Base-by-base conservation (phyloP, 2,113 vertebrate species). In the Peromyscus leucopus region DNA sequence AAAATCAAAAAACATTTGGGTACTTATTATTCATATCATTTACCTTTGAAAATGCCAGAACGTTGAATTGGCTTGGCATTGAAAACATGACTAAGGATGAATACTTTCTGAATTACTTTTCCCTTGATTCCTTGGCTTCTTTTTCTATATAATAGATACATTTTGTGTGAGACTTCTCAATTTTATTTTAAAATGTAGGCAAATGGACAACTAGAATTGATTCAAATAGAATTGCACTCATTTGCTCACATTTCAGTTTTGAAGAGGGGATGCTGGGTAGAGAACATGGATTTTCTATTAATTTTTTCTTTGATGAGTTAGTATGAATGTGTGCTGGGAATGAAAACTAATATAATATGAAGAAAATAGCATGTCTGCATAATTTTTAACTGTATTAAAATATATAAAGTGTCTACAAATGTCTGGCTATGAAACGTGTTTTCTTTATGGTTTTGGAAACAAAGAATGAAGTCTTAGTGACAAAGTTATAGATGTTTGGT, bases 261-360 rank as follows among this genome's bases (percentile, higher is more conserved):
- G 39, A 96, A 93, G 75, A 97, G 51, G 42, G 46, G 79, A 83
- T 90, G n/a, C 28, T 94, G 24, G 79, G 55, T 93, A 28, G 94
- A 97, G 28, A 84, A 96, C 95, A 33, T 75, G 24, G 57, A 90
- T 92, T 95, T 97, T 48, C 69, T 78, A 75, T 96, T 74, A 89
- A 67, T 92, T 79, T 33, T 79, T 33, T 79, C n/a, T 96, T 79
- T 91, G 83, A 93, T 90, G 94, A 90, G 16, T 8, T 26, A 76
- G 15, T 65, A 39, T 85, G 42, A 79, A 74, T 42, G 39, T 82
- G 42, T 87, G 21, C 84, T 93, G 9, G 39, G 36, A 93, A 74
- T 93, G 26, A 61, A 97, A 97, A 95, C 5, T 94, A 19, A 75
- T 72, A 84, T 15, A 42, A 22, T 91, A 94, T 17, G 1, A 83